Evolutionary conservation across 2,888 invertebrate genomes (phyloP).

Genomic region (Morpho deidamia): DNA sequence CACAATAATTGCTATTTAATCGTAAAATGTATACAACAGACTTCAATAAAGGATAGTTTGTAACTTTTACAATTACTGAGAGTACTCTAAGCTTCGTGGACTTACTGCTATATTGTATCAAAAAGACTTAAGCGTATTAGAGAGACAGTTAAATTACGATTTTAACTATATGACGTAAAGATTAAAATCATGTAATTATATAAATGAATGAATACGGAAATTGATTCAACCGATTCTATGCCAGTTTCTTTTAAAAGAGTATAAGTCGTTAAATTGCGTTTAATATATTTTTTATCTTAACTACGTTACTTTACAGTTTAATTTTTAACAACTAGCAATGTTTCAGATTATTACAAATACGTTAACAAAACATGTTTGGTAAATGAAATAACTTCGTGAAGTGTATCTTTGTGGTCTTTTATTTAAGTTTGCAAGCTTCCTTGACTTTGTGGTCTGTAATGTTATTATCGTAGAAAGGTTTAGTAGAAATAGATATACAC

Average conservation of each 20-base stretch:
- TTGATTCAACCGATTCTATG: not conserved
- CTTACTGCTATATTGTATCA: not conserved
- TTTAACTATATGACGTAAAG: not conserved
- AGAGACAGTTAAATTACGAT: not conserved
- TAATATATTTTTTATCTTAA: not conserved
- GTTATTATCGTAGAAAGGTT: too few species aligned
- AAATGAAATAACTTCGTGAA: conserved; percentile 40
- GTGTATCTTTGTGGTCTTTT: conserved; percentile 23
- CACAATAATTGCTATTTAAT: too few species aligned
- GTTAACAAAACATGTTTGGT: conserved; percentile 20
- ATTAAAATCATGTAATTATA: not conserved
- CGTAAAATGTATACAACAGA: not conserved
- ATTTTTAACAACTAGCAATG: not conserved
- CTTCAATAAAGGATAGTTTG: conserved; percentile 13
- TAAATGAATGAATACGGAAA: not conserved
- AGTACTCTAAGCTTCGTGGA: conserved; percentile 1
- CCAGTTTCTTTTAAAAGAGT: not conserved
- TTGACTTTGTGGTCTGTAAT: conserved; percentile 1
- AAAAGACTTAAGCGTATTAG: not conserved
- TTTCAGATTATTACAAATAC: conserved; percentile 6
- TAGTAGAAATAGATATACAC: too few species aligned
- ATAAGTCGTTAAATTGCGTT: not conserved
- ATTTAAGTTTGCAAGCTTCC: conserved; percentile 18
- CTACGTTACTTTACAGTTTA: conserved; percentile 2
- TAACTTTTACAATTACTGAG: conserved; percentile 17